A percentile compares a stretch with the other conserved stretches of the same genome.
Evolutionary conservation across 2,797 vertebrate species (phyloP).

Genomic region (Pelobates cultripes): DNA sequence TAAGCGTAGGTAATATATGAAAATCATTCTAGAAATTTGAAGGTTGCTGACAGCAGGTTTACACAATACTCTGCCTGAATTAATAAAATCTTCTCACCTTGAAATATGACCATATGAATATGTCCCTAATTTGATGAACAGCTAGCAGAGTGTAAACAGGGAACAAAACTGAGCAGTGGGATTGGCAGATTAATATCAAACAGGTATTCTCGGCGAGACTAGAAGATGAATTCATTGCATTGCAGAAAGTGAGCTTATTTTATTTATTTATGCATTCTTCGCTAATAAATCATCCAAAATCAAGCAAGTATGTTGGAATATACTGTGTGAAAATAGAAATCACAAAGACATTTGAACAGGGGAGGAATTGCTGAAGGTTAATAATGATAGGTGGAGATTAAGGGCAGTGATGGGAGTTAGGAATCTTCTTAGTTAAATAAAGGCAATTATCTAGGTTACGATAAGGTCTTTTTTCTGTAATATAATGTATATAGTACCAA

Average conservation of each 20-base stretch:
- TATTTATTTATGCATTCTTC: constrained; percentile 2
- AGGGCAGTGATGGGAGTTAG: no score
- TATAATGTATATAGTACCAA: no score
- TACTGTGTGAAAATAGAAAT: no score
- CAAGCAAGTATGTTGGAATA: neutral
- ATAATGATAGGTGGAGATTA: no score
- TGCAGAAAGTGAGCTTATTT: neutral
- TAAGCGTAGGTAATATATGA: neutral
- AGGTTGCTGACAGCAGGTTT: neutral
- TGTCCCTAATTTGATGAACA: constrained; percentile 12
- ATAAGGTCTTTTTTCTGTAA: no score
- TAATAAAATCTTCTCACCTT: constrained; percentile 39
- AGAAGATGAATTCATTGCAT: neutral
- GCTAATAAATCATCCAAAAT: neutral
- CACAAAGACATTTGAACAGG: no score
- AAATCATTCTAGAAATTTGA: neutral
- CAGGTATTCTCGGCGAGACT: neutral
- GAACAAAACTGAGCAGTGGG: neutral
- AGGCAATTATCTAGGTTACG: no score
- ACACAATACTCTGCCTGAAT: constrained; percentile 4
- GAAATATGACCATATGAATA: constrained; percentile 2
- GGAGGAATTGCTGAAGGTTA: no score
- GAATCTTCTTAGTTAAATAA: no score
- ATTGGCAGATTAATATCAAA: constrained; percentile 4
- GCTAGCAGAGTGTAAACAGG: neutral